Evolutionary conservation across 2,113 vertebrate genomes (phyloP), one percentile per base, ranked within the genome.

Genomic region (Xiphorhynchus elegans): DNA sequence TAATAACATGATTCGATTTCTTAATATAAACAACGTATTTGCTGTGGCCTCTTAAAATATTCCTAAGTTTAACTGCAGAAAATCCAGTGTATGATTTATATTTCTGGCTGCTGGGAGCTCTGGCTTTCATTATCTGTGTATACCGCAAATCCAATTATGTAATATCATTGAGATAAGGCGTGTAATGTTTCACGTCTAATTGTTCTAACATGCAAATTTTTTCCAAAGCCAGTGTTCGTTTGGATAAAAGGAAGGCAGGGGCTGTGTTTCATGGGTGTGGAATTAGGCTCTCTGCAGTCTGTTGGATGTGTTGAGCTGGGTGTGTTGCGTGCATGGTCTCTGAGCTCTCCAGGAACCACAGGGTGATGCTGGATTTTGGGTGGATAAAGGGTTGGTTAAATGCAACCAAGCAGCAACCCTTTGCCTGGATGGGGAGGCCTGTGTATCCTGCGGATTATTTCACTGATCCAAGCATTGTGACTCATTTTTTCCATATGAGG

Each of bases 1-100:
- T 93, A 93, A 95, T 96, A 96, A 96, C 94, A 42, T 74, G 72
- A 76, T 93, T 96, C 17, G 78, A 92, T 97, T 97, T 97, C 96
- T 97, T 96, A 97, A 90, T 91, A 78, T 93, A 94, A 97, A 96
- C 95, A 94, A 73, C 25, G 16, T 47, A 59, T 96, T 97, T 94
- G 33, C 24, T 67, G 77, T 47, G 85, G 94, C 93, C 94, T 96
- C 93, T 95, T 37, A 84, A 96, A 97, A 88, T 89, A 91, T 88
- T 87, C 94, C 69, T 9, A 67, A 42, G 78, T 93, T 92, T 67
- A 93, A 86, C 52, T 73, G 88, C 58, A 29, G 84, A 80, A 84
- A 94, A 95, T 52, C 28, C 58, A 19, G 47, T 1, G 3, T 76
- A 74, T 82, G 64, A 95, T 96, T 96, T 96, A 66, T 96, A 66